Percentiles rank a stretch among this genome's conserved stretches.
phyloP scores from a whole-genome alignment of 2,888 invertebrate genomes.

The Leistus spinibarbis region DNA sequence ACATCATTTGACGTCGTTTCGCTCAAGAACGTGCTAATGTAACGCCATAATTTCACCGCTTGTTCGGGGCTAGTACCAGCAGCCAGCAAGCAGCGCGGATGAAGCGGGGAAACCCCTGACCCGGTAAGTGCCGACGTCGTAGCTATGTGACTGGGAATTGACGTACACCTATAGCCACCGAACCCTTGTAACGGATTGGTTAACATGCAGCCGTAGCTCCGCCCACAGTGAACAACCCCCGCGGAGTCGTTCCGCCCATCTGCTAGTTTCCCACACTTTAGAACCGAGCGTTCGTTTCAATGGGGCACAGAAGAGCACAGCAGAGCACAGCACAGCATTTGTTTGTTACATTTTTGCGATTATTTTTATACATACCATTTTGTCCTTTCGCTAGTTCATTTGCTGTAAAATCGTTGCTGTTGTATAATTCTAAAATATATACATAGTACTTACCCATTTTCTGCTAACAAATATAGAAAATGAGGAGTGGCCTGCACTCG shows the following conservation, averaged over 20 bases:
- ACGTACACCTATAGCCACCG: conserved; percentile 46
- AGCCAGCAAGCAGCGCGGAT: neutral
- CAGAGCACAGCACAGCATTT: neutral
- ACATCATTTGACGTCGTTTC: no score
- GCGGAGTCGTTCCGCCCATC: conserved; percentile 56
- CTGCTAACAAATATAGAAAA: no score
- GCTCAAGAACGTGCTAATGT: neutral
- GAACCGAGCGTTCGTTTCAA: conserved; percentile 50
- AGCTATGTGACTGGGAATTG: conserved; percentile 55
- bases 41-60: neutral
- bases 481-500: no score
- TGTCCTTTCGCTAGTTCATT: neutral
- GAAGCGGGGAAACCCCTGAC: no score
- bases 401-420: neutral
- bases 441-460: no score
- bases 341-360: no score
- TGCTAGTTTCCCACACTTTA: conserved; percentile 57
- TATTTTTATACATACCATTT: neutral
- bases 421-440: no score
- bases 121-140: conserved; percentile 6
- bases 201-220: conserved; percentile 47
- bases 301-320: conserved; percentile 1
- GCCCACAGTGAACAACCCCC: conserved; percentile 47
- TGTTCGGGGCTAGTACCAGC: neutral
- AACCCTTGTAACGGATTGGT: conserved; percentile 52